Base-by-base conservation (phyloP, 30 jellyfish, hydroid and myxozoan genomes). In the Sanderia malayensis region DNA sequence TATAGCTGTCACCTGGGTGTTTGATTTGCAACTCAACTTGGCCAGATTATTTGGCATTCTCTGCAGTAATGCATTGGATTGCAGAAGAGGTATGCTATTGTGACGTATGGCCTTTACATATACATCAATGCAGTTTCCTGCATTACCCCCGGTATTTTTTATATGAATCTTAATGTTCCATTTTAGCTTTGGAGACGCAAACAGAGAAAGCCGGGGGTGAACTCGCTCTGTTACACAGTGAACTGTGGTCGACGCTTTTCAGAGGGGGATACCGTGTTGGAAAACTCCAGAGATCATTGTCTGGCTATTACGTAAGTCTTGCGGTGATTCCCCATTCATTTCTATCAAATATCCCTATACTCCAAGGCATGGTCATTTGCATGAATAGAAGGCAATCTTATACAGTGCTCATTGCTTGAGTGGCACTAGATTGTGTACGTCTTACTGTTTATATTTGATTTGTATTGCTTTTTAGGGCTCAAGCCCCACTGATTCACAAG, bases 191-290 rank as follows among this genome's bases (percentile, higher is more conserved):
- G 46, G 96, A 71, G 62, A 60, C 86, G 0, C 86, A 90, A 33
- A 24, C 86, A 27, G 94, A 81, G 13, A 83, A 90, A 21, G 96
- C 84, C 37, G 71, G 74, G 13, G 96, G 86, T 2, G 98, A 83
- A 75, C 59, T 72, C 8, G 96, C 96, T 15, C 85, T 92, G 46
- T 95, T 92, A 10, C 98, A 92, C 77, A 83, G 96, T 76, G 96
- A 92, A 65, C 69, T 92, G 55, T 92, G 98, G 98, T 88, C 93
- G 17, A 84, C 98, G 10, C 74, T 92, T 6, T 92, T 92, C 73
- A 62, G 98, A 20, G 98, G 98, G 23, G 98, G 98, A 8, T 92
- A 84, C 55, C 77, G 92, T 30, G 79, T 92, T 58, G 98, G 96
- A 4, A 92, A 92, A 47, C 72, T 92, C 46, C 96, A 92, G 32